Conservation (phyloP, 2,113 vertebrate genomes). For the Tachysurus vachellii region DNA sequence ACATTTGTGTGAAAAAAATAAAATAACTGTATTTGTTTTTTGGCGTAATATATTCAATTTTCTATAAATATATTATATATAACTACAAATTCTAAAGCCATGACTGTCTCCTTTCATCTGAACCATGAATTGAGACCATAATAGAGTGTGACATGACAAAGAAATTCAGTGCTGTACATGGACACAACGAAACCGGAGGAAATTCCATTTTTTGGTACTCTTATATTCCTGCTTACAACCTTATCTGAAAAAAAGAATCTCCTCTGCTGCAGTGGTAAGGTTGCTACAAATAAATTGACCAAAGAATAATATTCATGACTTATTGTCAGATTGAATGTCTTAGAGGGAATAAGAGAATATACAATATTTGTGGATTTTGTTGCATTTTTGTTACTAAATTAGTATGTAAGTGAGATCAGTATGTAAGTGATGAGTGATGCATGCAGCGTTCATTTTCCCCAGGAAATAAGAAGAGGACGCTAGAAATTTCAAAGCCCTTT, state of each 20-base stretch:
- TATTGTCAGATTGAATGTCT: not conserved
- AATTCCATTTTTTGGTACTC: too few relatives aligned
- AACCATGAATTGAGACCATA: too few relatives aligned
- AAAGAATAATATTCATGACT: not conserved
- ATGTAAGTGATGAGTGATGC: conserved; percentile 26
- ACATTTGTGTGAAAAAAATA: too few relatives aligned
- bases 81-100: too few relatives aligned
- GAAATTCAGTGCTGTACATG: too few relatives aligned
- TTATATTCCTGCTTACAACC: not conserved
- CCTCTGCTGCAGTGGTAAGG: not conserved
- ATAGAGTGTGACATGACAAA: too few relatives aligned
- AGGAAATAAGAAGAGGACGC: not conserved
- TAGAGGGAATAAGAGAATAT: not conserved
- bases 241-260: not conserved
- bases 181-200: too few relatives aligned
- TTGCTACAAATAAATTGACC: not conserved
- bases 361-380: not conserved
- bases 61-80: too few relatives aligned
- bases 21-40: too few relatives aligned
- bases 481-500: not conserved
- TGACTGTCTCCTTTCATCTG: too few relatives aligned
- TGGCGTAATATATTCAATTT: too few relatives aligned
- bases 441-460: not conserved
- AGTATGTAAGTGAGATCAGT: not conserved
- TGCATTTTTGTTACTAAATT: conserved; percentile 8